Evolutionary conservation across 1,140 invertebrate genomes (phyloP), one percentile per base, ranked within the genome.

Genomic region (Teleogryllus occipitalis): DNA sequence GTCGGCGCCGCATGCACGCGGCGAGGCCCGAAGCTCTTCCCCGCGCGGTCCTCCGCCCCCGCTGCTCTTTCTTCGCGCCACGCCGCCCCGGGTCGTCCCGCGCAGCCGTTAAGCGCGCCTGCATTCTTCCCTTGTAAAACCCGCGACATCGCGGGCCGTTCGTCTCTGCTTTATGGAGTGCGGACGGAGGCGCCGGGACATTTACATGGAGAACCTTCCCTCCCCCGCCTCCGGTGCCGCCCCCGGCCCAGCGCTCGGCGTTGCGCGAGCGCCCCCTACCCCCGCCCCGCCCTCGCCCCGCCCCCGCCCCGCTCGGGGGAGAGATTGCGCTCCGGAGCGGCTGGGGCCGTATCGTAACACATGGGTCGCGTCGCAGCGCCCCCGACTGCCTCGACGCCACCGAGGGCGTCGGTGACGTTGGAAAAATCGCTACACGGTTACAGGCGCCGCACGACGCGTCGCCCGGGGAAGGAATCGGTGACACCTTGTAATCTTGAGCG

Each of bases 161-260:
- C 22, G 75, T n/a, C n/a, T 47, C 75, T 47, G 75, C 10, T 47
- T 75, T 75, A 47, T 75, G 22, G 75, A 27, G 75, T 47, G 75
- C 54, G 18, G 54, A 65, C 54, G 54, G 54, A 75, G 75, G 22
- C 10, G 22, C 75, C 10, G n/a, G 75, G 22, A 10, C 22, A 47
- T 75, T 47, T 75, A 27, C 75, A 75, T 27, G 22, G 75, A 47
- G n/a, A 39, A 27, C 10, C 54, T 10, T 18, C 54, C 18, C 54
- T 14, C 54, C 54, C 54, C 18, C 54, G 54, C 10, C 18, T 1
- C 2, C 18, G 10, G 54, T 18, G 10, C 18, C 54, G 18, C 54
- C 54, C 54, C 18, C 54, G 54, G 7, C 18, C 10, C 72, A 5
- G 21, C 54, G 10, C 18, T 18, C 54, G 54, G 54, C 10, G 54